These are phyloP conservation scores for Rhinoderma darwinii DNA, from an alignment of 2,113 vertebrate genomes.

Conservation along the genomic window DNA sequence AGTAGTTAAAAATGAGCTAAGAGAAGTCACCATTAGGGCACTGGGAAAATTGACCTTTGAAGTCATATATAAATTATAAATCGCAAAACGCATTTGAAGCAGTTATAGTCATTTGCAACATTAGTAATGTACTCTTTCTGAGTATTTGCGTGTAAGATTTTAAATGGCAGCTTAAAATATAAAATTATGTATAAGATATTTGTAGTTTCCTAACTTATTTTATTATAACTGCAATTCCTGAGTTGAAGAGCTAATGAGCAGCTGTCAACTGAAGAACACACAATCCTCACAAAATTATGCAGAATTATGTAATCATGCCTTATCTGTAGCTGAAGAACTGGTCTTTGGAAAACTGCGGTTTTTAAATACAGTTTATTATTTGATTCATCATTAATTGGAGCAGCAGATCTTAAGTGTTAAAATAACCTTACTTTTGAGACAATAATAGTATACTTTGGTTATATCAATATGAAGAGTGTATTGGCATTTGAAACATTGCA, in stretches of 20 bases:
- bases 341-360: neutral
- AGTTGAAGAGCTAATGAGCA: slow-evolving; percentile 34
- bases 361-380: slow-evolving; percentile 16
- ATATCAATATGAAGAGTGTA: neutral
- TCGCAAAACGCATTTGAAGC: neutral
- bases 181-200: neutral
- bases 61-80: neutral
- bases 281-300: slow-evolving; percentile 40
- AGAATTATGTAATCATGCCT: slow-evolving; percentile 19
- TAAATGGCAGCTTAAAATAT: neutral
- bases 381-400: neutral
- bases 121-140: neutral
- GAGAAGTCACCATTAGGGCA: neutral
- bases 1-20: neutral
- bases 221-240: slow-evolving; percentile 14
- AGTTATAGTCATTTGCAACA: too few species aligned
- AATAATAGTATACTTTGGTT: neutral
- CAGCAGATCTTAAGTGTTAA: neutral
- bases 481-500: neutral
- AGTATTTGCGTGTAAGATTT: neutral
- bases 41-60: neutral
- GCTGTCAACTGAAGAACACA: slow-evolving; percentile 23
- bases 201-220: neutral
- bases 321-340: slow-evolving; percentile 36
- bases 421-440: neutral